Conservation (phyloP, 2,797 vertebrate species). For the Hafferia zeledoni region DNA sequence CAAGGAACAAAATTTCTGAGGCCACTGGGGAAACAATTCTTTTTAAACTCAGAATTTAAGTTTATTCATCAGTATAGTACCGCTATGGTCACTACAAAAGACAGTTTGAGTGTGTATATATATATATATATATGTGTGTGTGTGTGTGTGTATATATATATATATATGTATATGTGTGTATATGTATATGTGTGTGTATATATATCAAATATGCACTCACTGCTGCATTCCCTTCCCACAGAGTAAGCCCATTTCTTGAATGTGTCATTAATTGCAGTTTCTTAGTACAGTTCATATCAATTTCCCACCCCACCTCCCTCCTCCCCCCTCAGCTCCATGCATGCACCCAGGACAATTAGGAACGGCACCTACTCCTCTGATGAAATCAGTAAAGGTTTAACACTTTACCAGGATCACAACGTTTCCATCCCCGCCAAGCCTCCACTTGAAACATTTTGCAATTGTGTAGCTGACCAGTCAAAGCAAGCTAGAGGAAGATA, state of each 20-base stretch:
- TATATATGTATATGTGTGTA: not conserved
- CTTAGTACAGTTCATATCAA: not conserved
- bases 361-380: not conserved
- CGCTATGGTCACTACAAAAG: not conserved
- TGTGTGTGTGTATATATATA: not conserved
- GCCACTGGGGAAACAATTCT: not conserved
- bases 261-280: not conserved
- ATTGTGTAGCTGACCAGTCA: not conserved
- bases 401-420: not conserved
- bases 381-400: not conserved
- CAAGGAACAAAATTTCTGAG: not conserved
- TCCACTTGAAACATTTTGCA: not conserved
- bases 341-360: not conserved
- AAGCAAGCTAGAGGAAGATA: not conserved
- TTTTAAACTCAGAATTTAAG: not conserved
- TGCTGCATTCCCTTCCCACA: not conserved
- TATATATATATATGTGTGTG: too few species aligned
- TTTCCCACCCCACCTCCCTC: not conserved
- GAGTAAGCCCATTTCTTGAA: not conserved
- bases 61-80: not conserved
- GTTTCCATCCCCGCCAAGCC: not conserved
- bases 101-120: not conserved
- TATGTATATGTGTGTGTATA: too few species aligned
- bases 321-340: not conserved
- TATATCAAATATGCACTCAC: not conserved